These are phyloP conservation scores for Syngnathus acus DNA, from an alignment of 2,797 vertebrate species.

Conservation along the genomic window DNA sequence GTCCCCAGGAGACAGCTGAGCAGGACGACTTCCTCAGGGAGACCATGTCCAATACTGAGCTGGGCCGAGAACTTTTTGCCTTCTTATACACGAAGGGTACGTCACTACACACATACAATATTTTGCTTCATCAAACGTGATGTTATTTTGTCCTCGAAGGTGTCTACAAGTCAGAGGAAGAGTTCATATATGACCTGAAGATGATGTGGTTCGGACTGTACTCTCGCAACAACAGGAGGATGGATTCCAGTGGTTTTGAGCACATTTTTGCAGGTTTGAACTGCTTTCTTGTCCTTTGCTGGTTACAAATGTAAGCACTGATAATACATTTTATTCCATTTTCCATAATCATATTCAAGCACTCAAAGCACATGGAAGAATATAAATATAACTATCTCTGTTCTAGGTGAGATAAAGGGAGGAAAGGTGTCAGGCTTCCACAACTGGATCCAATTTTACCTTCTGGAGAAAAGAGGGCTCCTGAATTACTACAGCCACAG, in stretches of 20 bases:
- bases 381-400: background rate
- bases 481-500: slow-evolving; percentile 90
- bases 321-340: background rate
- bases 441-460: slow-evolving; percentile 95
- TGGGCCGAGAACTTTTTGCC: slow-evolving; percentile 65
- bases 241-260: slow-evolving; percentile 91
- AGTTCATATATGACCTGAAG: slow-evolving; percentile 78
- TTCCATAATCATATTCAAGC: background rate
- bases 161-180: slow-evolving; percentile 71
- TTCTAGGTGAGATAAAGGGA: slow-evolving; percentile 83
- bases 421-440: slow-evolving; percentile 85
- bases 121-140: too few relatives aligned
- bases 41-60: slow-evolving; percentile 66
- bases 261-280: slow-evolving; percentile 85
- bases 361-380: background rate
- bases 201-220: slow-evolving; percentile 98
- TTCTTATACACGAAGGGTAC: slow-evolving; percentile 73
- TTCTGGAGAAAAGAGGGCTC: slow-evolving; percentile 73
- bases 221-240: slow-evolving; percentile 64
- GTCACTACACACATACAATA: background rate
- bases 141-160: slow-evolving; percentile 55
- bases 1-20: slow-evolving; percentile 59
- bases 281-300: background rate
- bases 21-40: slow-evolving; percentile 67
- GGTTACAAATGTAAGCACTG: background rate